phyloP scores from a whole-genome alignment of 2,888 invertebrate species.

The Drosophila mulleri region DNA sequence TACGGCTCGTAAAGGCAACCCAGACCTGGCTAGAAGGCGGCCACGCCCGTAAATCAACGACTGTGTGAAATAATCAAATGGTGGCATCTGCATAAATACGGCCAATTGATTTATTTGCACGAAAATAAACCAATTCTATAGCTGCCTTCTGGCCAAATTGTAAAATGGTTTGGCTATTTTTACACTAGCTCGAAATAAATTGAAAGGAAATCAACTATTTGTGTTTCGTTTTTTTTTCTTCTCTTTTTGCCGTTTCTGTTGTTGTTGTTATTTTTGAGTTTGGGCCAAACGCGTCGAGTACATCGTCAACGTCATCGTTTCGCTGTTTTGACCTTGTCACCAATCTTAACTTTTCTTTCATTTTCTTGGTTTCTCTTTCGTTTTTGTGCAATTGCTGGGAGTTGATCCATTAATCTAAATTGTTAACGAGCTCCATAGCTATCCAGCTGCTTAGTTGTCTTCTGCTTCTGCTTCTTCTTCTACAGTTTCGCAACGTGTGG shows the following conservation, averaged over 20 bases:
- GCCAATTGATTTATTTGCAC: slow-evolving; percentile 71
- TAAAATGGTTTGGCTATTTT: slow-evolving; percentile 66
- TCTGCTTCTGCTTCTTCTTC: not conserved
- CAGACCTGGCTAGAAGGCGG: slow-evolving; percentile 17
- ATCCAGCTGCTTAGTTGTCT: not conserved
- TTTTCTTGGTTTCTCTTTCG: slow-evolving; percentile 9
- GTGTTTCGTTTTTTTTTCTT: not conserved
- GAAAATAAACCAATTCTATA: slow-evolving; percentile 64
- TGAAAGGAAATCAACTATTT: slow-evolving; percentile 55
- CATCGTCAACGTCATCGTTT: slow-evolving; percentile 24
- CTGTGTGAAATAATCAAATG: slow-evolving; percentile 78
- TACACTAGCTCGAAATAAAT: slow-evolving; percentile 54
- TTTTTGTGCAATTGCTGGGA: slow-evolving; percentile 14
- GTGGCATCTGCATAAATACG: slow-evolving; percentile 76
- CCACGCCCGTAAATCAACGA: slow-evolving; percentile 65
- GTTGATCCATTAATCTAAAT: slow-evolving; percentile 29
- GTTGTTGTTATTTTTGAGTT: slow-evolving; percentile 52
- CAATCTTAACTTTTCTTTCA: slow-evolving; percentile 33
- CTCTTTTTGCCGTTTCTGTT: slow-evolving; percentile 17
- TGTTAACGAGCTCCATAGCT: slow-evolving; percentile 17
- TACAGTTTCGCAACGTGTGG: slow-evolving; percentile 1
- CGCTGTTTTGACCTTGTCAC: slow-evolving; percentile 63
- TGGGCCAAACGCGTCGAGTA: slow-evolving; percentile 45
- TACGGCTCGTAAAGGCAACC: too few species aligned
- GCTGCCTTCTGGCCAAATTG: slow-evolving; percentile 42